Percentiles rank a stretch among this genome's conserved stretches.
phyloP scores from a whole-genome alignment of 2,113 vertebrate species.

The Artemisiospiza belli region DNA sequence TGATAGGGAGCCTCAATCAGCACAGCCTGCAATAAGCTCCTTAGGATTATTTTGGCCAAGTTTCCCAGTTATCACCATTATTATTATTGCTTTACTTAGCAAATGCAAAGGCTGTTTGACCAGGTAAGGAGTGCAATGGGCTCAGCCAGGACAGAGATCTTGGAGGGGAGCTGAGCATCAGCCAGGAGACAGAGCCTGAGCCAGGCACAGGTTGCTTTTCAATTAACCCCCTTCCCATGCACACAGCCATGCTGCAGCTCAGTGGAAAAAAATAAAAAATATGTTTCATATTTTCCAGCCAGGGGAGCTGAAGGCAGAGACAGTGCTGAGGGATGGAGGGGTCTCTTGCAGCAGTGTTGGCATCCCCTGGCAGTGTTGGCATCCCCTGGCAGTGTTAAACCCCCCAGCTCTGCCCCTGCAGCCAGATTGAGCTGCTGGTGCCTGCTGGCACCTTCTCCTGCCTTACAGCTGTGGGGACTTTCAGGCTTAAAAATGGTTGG shows the following conservation, averaged over 20 bases:
- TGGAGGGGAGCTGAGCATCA: neutral
- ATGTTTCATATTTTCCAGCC: accelerated
- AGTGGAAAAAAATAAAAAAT: neutral
- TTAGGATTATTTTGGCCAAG: slow-evolving; percentile 55
- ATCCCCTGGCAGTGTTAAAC: neutral
- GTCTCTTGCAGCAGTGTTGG: neutral
- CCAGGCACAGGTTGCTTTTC: neutral
- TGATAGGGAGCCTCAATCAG: neutral
- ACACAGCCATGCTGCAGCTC: neutral
- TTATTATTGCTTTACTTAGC: slow-evolving; percentile 13
- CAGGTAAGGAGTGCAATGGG: neutral
- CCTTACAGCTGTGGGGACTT: neutral
- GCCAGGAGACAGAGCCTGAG: neutral
- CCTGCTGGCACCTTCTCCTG: neutral
- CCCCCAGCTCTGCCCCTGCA: neutral
- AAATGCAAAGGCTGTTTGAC: neutral
- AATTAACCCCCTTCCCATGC: neutral
- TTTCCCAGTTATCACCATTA: neutral
- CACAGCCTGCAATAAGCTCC: slow-evolving; percentile 33
- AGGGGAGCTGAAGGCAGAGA: neutral
- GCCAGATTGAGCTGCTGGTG: neutral
- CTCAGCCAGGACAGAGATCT: neutral
- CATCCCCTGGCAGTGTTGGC: neutral
- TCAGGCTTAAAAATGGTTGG: neutral
- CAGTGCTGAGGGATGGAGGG: neutral